Percentiles rank a stretch among this genome's conserved stretches.
Conservation (phyloP, 2,113 vertebrate species). For the Anser cygnoides region DNA sequence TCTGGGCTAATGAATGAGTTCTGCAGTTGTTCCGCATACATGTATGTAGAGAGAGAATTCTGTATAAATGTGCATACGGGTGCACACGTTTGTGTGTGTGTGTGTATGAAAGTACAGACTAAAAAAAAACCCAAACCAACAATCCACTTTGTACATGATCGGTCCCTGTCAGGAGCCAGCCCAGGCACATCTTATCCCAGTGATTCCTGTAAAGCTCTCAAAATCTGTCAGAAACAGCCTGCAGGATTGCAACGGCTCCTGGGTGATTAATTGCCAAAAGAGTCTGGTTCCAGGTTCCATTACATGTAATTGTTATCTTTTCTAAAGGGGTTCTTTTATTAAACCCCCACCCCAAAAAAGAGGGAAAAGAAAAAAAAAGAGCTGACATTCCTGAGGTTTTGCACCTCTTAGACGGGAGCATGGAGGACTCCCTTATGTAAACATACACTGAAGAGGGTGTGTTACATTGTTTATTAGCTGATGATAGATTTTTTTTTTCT, state of each 20-base stretch:
- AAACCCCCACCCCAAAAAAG: not conserved
- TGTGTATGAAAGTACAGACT: not conserved
- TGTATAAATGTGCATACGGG: not conserved
- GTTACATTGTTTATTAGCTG: constrained; percentile 57
- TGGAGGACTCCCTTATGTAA: constrained; percentile 40
- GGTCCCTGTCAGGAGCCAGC: constrained; percentile 71
- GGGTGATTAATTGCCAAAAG: constrained; percentile 74
- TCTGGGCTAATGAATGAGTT: constrained; percentile 78
- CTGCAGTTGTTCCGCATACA: constrained; percentile 61
- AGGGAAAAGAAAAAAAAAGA: not conserved
- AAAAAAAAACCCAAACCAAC: not conserved
- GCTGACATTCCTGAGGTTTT: constrained; percentile 70
- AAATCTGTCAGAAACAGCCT: constrained; percentile 75
- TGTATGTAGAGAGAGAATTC: not conserved
- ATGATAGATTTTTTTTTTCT: not conserved
- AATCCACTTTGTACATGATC: constrained; percentile 53
- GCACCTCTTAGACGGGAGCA: constrained; percentile 53
- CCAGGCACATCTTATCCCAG: constrained; percentile 71
- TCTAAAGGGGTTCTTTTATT: constrained; percentile 68
- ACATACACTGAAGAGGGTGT: constrained; percentile 24
- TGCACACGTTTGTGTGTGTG: not conserved
- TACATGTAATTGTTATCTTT: constrained; percentile 72
- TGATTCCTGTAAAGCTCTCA: constrained; percentile 73
- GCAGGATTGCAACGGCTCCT: constrained; percentile 72
- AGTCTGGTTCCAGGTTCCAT: constrained; percentile 73